Conservation (phyloP, 2,888 invertebrate genomes). For the Trachelus tabidus region DNA sequence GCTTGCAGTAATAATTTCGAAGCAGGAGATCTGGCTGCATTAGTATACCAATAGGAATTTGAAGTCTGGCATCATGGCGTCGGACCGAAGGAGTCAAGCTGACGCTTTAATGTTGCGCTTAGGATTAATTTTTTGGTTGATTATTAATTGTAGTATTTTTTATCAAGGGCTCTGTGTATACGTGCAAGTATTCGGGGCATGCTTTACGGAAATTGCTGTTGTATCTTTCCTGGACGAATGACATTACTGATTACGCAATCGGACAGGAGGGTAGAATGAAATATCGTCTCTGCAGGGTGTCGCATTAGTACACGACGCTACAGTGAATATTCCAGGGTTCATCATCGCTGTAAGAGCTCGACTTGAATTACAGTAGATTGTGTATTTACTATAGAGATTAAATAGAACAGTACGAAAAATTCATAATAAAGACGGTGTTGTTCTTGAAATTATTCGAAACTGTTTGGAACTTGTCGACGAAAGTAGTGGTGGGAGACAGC, state of each 20-base stretch:
- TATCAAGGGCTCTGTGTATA: not conserved
- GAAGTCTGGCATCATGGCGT: too few relatives aligned
- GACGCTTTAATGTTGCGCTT: too few relatives aligned
- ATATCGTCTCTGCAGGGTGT: conserved; percentile 1
- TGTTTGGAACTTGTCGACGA: not conserved
- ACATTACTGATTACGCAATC: conserved; percentile 4
- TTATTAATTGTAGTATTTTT: not conserved
- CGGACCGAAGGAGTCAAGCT: too few relatives aligned
- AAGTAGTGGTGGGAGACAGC: not conserved
- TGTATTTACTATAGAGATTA: not conserved
- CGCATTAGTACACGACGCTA: not conserved
- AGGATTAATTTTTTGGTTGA: too few relatives aligned
- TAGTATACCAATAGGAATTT: not conserved
- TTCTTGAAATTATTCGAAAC: not conserved
- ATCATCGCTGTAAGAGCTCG: not conserved
- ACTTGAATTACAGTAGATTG: not conserved
- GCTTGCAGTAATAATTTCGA: not conserved
- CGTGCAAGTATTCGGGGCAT: not conserved
- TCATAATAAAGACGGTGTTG: not conserved
- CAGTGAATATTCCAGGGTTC: not conserved
- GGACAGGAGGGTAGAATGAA: not conserved
- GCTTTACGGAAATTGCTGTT: conserved; percentile 2
- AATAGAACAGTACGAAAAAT: not conserved
- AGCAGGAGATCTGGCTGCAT: not conserved
- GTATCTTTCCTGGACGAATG: not conserved